Evolutionary conservation across 2,888 invertebrate genomes (phyloP).

Genomic region (Brenthis hecate): DNA sequence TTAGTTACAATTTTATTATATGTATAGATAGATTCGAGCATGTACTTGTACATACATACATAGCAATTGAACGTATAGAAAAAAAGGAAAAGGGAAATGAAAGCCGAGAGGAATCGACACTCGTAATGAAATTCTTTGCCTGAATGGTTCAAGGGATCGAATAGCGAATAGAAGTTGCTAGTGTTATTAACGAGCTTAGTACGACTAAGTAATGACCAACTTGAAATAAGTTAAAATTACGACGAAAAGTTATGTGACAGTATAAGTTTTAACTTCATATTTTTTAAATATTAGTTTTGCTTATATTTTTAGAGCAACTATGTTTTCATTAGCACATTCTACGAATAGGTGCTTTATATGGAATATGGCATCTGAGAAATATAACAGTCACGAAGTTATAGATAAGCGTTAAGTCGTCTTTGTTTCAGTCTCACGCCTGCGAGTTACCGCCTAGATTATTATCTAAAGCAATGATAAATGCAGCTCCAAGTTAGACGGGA

Average conservation of each 20-base stretch:
- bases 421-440: slow-evolving; percentile 74
- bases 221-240: neutral
- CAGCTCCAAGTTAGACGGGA: slow-evolving; percentile 45
- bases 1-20: too few species aligned
- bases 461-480: slow-evolving; percentile 68
- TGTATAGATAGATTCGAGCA: too few species aligned
- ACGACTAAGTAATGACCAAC: neutral
- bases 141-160: slow-evolving; percentile 30
- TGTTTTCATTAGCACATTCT: slow-evolving; percentile 14
- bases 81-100: slow-evolving; percentile 32
- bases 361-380: slow-evolving; percentile 36
- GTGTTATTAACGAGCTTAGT: slow-evolving; percentile 11
- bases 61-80: slow-evolving; percentile 12
- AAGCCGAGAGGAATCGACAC: slow-evolving; percentile 28
- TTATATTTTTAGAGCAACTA: neutral
- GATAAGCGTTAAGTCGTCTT: slow-evolving; percentile 50
- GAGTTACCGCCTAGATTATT: slow-evolving; percentile 63
- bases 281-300: neutral
- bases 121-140: slow-evolving; percentile 33
- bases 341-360: slow-evolving; percentile 30
- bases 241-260: too few species aligned
- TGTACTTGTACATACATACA: too few species aligned
- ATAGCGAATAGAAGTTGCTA: slow-evolving; percentile 32
- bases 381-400: slow-evolving; percentile 61
- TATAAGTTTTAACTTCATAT: too few species aligned